A percentile compares a stretch with the other conserved stretches of the same genome.
Evolutionary conservation across 2,113 vertebrate species (phyloP).

Genomic region (Gallinago jamesoni): DNA sequence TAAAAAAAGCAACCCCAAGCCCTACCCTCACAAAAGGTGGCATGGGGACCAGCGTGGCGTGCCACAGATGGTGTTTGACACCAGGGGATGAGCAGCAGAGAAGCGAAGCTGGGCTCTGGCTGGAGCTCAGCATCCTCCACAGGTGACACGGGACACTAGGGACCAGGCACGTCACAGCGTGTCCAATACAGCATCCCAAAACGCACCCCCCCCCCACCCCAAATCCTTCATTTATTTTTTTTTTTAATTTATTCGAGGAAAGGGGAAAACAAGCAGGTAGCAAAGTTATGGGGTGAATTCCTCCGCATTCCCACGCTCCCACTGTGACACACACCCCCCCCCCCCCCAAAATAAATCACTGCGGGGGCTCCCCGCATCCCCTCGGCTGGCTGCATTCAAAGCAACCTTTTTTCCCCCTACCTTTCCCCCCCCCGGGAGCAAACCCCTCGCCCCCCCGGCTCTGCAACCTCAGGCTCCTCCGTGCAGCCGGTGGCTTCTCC

Average conservation of each 20-base stretch:
- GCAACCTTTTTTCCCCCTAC: not conserved
- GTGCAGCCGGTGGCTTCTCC: too few species aligned
- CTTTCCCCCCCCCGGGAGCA: not conserved
- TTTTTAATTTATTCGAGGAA: too few species aligned
- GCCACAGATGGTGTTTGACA: slow-evolving; percentile 46
- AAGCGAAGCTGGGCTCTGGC: not conserved
- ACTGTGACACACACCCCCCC: not conserved
- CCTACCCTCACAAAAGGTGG: slow-evolving; percentile 24
- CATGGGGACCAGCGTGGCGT: not conserved
- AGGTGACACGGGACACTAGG: slow-evolving; percentile 48
- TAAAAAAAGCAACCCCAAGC: slow-evolving; percentile 11
- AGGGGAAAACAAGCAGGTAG: not conserved
- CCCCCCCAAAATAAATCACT: too few species aligned
- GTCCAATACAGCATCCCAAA: not conserved
- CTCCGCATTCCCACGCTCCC: not conserved
- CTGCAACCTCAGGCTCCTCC: too few species aligned
- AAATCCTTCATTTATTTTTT: not conserved
- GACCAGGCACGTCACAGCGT: not conserved
- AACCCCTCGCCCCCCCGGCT: too few species aligned
- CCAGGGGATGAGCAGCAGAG: not conserved
- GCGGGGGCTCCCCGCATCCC: not conserved
- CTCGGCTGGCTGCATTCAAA: not conserved
- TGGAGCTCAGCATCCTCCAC: slow-evolving; percentile 60
- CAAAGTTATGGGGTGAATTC: slow-evolving; percentile 45
- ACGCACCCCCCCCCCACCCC: not conserved